A percentile compares a stretch with the other conserved stretches of the same genome.
Evolutionary conservation across 1,140 invertebrate genomes (phyloP).

Genomic region (Lepidostoma basale): DNA sequence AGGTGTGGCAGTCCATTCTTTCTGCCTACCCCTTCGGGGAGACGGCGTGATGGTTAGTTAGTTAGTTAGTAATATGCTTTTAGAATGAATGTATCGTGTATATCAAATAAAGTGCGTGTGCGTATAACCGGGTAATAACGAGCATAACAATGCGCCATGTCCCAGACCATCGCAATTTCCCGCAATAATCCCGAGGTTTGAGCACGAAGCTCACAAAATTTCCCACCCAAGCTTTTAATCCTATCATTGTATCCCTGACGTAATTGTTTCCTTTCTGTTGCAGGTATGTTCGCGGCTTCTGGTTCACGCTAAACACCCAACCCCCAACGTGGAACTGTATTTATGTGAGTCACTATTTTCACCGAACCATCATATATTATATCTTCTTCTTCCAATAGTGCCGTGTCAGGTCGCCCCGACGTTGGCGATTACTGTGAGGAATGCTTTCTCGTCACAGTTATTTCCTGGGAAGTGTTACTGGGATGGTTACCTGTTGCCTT

Average conservation of each 20-base stretch:
- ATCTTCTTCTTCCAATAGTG: too few relatives aligned
- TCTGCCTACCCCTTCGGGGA: too few relatives aligned
- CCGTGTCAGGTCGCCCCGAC: neutral
- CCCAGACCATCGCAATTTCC: neutral
- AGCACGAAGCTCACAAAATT: neutral
- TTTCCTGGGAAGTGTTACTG: neutral
- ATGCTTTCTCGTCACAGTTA: neutral
- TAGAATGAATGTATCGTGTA: neutral
- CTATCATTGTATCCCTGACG: neutral
- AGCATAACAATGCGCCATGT: neutral
- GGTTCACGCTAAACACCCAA: neutral
- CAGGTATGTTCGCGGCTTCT: slow-evolving; percentile 1
- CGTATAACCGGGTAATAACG: neutral
- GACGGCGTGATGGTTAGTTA: neutral
- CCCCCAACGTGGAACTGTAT: neutral
- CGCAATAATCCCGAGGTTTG: neutral
- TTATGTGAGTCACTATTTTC: neutral
- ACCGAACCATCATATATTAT: too few relatives aligned
- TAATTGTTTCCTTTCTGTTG: neutral
- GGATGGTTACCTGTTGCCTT: neutral
- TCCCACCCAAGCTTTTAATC: neutral
- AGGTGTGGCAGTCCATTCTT: too few relatives aligned
- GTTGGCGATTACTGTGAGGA: neutral
- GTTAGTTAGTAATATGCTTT: neutral
- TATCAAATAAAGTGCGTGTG: neutral